Evolutionary conservation across 2,113 vertebrate genomes (phyloP), one percentile per base, ranked within the genome.

Genomic region (Siniperca chuatsi): DNA sequence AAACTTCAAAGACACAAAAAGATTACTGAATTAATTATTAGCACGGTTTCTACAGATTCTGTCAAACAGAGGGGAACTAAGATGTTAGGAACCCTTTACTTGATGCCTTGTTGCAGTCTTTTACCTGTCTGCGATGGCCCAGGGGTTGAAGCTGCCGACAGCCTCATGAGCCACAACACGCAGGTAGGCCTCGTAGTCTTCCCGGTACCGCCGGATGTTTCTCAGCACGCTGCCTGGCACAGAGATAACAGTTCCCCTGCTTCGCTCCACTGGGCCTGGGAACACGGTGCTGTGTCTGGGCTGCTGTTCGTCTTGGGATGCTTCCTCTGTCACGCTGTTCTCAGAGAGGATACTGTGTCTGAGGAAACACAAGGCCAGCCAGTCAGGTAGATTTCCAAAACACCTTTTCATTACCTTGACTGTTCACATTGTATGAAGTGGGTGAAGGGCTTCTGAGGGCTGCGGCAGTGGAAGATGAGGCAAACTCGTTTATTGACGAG

Each of bases 101-200:
- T 52, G 54, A n/a, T 37, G 40, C 20, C 54, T 15, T 57, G 29
- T 29, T 29, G 29, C 9, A 29, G n/a, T 48, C 6, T 46, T 75
- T 89, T 94, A 99, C 98, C 98, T 97, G 88, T 98, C 96, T 48
- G 96, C 95, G 13, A 98, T 91, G 35, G 94, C 93, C 97, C 97
- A 98, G 1, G 97, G 97, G 84, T 97, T 84, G 72, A 99, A 97
- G 86, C 89, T 92, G 65, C 96, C 97, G 33, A 97, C 86, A 0
- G 89, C 89, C 87, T 97, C 96, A 0, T 97, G 97, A 11, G 96
- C 96, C 48, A 96, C 95, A 54, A 94, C 66, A 1, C 89, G 95
- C 67, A 99, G 96, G 91, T 97, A 96, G 65, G 91, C 93, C 29
- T 96, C 84, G 29, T 97, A 97, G 42, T 95, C 93, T 70, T 93